Evolutionary conservation across 2,113 vertebrate genomes (phyloP).

Genomic region (Trichomycterus rosablanca): DNA sequence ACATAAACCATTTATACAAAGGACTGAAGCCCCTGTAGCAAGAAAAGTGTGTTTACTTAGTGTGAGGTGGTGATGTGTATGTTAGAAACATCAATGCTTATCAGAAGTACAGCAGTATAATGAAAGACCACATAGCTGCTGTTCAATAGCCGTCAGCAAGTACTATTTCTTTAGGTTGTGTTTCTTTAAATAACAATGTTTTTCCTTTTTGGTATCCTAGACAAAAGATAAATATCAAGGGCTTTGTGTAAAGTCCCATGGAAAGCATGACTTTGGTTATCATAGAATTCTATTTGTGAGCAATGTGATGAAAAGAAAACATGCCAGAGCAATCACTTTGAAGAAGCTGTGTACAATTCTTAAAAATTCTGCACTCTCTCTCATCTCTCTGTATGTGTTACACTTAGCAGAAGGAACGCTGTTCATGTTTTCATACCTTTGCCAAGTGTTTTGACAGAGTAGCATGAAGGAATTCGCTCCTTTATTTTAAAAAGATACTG

Average conservation of each 20-base stretch:
- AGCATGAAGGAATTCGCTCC: background rate
- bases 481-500: conserved; percentile 3
- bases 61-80: no score
- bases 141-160: background rate
- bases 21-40: no score
- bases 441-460: background rate
- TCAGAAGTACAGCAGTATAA: background rate
- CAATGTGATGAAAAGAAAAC: background rate
- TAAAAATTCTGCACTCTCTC: background rate
- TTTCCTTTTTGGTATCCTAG: no score
- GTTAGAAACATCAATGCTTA: background rate
- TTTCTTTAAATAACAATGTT: background rate
- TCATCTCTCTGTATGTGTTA: background rate
- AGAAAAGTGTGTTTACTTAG: no score
- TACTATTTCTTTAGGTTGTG: background rate
- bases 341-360: background rate
- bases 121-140: background rate
- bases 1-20: no score
- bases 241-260: no score
- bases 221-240: no score
- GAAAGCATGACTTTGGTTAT: background rate
- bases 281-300: background rate
- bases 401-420: background rate
- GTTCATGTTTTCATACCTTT: background rate
- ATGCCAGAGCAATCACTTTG: background rate